phyloP scores from a whole-genome alignment of 1,140 invertebrate species.

The Lordiphosa clarofinis region DNA sequence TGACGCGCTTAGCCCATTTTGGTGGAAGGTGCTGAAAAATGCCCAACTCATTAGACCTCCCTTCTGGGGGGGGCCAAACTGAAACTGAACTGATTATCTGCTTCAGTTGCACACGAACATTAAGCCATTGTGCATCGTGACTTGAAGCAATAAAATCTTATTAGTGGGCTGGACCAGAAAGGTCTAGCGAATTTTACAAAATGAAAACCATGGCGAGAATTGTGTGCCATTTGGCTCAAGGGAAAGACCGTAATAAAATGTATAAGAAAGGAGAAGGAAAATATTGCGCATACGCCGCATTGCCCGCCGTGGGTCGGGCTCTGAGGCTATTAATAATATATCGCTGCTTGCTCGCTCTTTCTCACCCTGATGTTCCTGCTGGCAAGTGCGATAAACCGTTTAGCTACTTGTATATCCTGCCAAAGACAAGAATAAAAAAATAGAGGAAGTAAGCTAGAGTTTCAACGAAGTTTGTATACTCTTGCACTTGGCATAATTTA shows the following conservation, averaged over 20 bases:
- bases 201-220: slow-evolving; percentile 14
- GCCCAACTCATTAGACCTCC: neutral
- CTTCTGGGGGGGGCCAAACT: slow-evolving; percentile 16
- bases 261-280: slow-evolving; percentile 36
- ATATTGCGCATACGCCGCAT: slow-evolving; percentile 71
- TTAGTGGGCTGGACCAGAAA: slow-evolving; percentile 59
- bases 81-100: slow-evolving; percentile 60
- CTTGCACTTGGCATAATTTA: too few species aligned
- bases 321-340: slow-evolving; percentile 66
- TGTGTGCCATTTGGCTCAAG: slow-evolving; percentile 41
- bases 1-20: too few species aligned
- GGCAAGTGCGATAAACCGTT: slow-evolving; percentile 72
- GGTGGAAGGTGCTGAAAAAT: too few species aligned
- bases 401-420: slow-evolving; percentile 49
- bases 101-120: slow-evolving; percentile 57
- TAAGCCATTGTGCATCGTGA: slow-evolving; percentile 29
- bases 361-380: slow-evolving; percentile 6
- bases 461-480: too few species aligned
- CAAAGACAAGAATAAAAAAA: slow-evolving; percentile 16
- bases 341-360: slow-evolving; percentile 26
- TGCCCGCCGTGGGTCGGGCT: slow-evolving; percentile 24
- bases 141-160: slow-evolving; percentile 69
- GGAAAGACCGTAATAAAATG: slow-evolving; percentile 60
- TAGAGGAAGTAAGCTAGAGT: neutral
- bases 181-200: slow-evolving; percentile 17